Evolutionary conservation across 2,797 vertebrate species (phyloP), one percentile per base, ranked within the genome.

Genomic region (Pampus argenteus): DNA sequence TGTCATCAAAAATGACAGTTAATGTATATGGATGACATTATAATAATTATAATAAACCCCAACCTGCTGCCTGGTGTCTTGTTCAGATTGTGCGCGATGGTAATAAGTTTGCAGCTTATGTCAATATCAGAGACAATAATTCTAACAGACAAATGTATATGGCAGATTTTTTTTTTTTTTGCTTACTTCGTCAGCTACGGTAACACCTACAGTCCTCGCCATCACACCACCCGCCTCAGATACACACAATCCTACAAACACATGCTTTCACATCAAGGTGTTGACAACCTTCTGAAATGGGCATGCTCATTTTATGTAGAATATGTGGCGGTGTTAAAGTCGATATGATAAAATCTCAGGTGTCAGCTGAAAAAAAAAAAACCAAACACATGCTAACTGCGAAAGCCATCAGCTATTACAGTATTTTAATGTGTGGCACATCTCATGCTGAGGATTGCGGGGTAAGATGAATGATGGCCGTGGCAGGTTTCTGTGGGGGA

Each of bases 371-470:
- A 64, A 75, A 38, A 50, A 49, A 67, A 48, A 50, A 20, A 52
- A n/a, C n/a, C n/a, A n/a, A n/a, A 90, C 94, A 93, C 92, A 89
- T 91, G 88, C 88, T 91, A 94, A 91, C 91, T 91, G 90, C 90
- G 88, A 90, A 92, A 91, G 86, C 87, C 88, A 91, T 91, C 93
- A 93, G 89, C 90, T 89, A 89, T 88, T 92, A 90, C 89, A 88
- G 89, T 89, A 78, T 89, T 92, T 92, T 92, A 91, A 93, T 90
- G 89, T 84, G 82, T 57, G 22, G 71, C 87, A 72, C 85, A 83
- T 81, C 70, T 59, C 91, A 86, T 29, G 87, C 86, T 82, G 90
- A 91, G 88, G 85, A 85, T 85, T 89, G 88, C 66, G 86, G 81
- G 85, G 76, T 79, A 81, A 87, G 87, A 91, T 92, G 90, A 91